Evolutionary conservation across 2,113 vertebrate genomes (phyloP), one percentile per base, ranked within the genome.

Genomic region (Leptobrachium leishanense): DNA sequence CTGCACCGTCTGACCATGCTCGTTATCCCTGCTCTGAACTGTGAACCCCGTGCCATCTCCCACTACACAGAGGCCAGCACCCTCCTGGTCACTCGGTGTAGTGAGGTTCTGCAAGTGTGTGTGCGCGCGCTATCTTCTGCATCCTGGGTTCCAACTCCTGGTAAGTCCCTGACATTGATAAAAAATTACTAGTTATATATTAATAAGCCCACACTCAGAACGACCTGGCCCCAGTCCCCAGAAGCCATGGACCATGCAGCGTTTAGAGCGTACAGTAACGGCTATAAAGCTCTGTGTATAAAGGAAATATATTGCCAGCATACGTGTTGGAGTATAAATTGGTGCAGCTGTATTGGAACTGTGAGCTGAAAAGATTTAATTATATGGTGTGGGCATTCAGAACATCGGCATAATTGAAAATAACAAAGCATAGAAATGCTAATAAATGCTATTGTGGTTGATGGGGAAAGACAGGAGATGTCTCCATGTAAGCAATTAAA

Each of bases 331-430:
- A 82, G 43, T 82, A 2, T 83, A 87, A 92, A 87, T 91, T 88
- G 81, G 70, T 85, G 84, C 90, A 91, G 89, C 87, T 89, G 84
- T 74, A 84, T 85, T 83, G 85, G 83, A 89, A 86, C 84, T 82
- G 75, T 83, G 83, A 82, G 82, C 80, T 83, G 82, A 86, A 89
- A 87, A 71, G 82, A 89, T 77, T 85, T 88, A 85, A 90, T 88
- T 91, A 86, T 84, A 90, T 84, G 76, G 75, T 68, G 85, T 76
- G 82, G 84, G 83, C 83, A 85, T 53, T 82, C 84, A 82, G 83
- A 87, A 87, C 82, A 82, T 85, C 82, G 72, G 81, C 77, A 2
- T 75, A 78, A 86, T 88, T 91, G 82, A 88, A 84, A 88, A 88
- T 86, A 83, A 90, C 87, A 76, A 55, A 82, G 81, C 83, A 83